These are phyloP conservation scores for Pygoscelis adeliae DNA, from an alignment of 2,113 vertebrate genomes.

Conservation along the genomic window DNA sequence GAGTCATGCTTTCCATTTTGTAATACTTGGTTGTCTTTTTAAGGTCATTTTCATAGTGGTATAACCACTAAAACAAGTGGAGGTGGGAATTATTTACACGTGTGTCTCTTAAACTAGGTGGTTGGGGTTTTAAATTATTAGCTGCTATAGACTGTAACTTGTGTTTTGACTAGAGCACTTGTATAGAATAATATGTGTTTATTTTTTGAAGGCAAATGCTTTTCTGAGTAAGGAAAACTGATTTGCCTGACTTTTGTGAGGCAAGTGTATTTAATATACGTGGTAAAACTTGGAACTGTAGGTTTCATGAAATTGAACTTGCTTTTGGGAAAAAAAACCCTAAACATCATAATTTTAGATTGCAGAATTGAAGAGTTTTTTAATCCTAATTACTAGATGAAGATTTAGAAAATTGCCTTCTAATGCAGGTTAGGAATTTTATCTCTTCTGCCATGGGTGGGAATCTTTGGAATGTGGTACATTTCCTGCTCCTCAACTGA, in stretches of 20 bases:
- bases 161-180: not conserved
- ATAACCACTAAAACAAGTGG: not conserved
- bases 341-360: not conserved
- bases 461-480: not conserved
- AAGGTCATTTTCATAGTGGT: not conserved
- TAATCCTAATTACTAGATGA: not conserved
- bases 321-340: not conserved
- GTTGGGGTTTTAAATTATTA: not conserved
- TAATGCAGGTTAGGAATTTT: not conserved
- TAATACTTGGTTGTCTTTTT: not conserved
- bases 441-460: not conserved
- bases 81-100: not conserved
- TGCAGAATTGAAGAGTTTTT: not conserved
- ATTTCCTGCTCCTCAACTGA: not conserved
- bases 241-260: not conserved
- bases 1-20: not conserved
- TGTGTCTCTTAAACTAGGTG: not conserved
- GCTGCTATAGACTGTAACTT: not conserved
- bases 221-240: not conserved
- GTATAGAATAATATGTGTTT: fast-evolving
- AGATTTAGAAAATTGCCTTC: not conserved
- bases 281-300: not conserved
- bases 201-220: not conserved
- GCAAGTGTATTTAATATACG: not conserved
- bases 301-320: not conserved